phyloP scores from a whole-genome alignment of 2,888 invertebrate genomes.

The Stomorhina lunata region DNA sequence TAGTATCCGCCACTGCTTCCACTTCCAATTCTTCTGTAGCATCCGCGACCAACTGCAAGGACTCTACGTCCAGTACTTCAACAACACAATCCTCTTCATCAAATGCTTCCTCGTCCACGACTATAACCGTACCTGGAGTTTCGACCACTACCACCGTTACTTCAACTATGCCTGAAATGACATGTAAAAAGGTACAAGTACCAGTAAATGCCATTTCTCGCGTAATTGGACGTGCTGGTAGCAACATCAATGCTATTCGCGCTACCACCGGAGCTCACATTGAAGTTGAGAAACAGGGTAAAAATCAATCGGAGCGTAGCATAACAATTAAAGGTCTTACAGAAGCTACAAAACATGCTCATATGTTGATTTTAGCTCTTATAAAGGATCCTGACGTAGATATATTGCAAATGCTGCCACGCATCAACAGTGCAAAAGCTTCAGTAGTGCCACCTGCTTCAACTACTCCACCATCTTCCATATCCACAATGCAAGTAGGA shows the following conservation, averaged over 20 bases:
- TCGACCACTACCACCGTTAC: slow-evolving; percentile 71
- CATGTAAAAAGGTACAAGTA: slow-evolving; percentile 95
- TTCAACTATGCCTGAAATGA: slow-evolving; percentile 76
- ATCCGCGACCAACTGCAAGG: slow-evolving; percentile 39
- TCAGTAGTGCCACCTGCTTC: slow-evolving; percentile 59
- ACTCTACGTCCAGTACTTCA: slow-evolving; percentile 36
- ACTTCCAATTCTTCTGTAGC: slow-evolving; percentile 38
- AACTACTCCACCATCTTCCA: slow-evolving; percentile 48
- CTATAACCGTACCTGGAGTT: slow-evolving; percentile 64
- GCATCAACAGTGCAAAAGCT: slow-evolving; percentile 79
- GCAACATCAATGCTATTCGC: slow-evolving; percentile 98
- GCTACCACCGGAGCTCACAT: slow-evolving; percentile 98
- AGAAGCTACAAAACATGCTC: slow-evolving; percentile 96
- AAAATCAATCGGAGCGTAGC: slow-evolving; percentile 95
- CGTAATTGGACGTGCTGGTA: slow-evolving; percentile 98
- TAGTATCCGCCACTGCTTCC: slow-evolving; percentile 12
- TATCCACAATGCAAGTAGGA: slow-evolving; percentile 72
- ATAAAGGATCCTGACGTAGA: slow-evolving; percentile 98
- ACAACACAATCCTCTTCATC: slow-evolving; percentile 67
- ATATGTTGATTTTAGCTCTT: slow-evolving; percentile 92
- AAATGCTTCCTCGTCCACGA: slow-evolving; percentile 74
- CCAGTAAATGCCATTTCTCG: slow-evolving; percentile 97
- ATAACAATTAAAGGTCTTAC: slow-evolving; percentile 97
- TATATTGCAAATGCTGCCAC: slow-evolving; percentile 89
- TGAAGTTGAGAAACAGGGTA: slow-evolving; percentile 98